Percentiles rank a stretch among this genome's conserved stretches.
Evolutionary conservation across 2,797 vertebrate genomes (phyloP).

Genomic region (Paratrypauchen microcephalus): DNA sequence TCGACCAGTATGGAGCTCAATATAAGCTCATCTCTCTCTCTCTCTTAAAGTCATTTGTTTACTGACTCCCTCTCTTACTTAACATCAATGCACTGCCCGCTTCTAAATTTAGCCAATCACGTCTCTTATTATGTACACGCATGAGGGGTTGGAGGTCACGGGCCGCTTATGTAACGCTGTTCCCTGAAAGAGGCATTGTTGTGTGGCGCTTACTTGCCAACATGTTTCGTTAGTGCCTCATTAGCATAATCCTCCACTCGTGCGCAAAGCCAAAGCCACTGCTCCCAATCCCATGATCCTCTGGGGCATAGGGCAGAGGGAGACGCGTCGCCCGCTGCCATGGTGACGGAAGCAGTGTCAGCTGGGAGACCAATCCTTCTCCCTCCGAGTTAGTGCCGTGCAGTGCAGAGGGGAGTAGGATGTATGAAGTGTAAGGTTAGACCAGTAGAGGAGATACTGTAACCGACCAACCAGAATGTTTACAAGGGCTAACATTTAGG

Average conservation of each 20-base stretch:
- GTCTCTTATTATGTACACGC: not conserved
- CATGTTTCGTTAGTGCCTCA: slow-evolving; percentile 42
- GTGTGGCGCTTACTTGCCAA: slow-evolving; percentile 23
- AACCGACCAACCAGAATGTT: too few species aligned
- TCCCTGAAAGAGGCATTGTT: slow-evolving; percentile 48
- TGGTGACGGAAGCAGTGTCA: slow-evolving; percentile 64
- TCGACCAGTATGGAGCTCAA: too few species aligned
- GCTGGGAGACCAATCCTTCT: slow-evolving; percentile 40
- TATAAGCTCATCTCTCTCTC: not conserved
- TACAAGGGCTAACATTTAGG: too few species aligned
- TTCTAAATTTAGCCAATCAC: slow-evolving; percentile 1
- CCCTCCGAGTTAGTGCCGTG: slow-evolving; percentile 22
- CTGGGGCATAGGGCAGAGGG: slow-evolving; percentile 19
- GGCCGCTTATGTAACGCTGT: slow-evolving; percentile 30
- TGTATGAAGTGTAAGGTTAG: too few species aligned
- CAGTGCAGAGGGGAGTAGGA: not conserved
- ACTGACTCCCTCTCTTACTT: not conserved
- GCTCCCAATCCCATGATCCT: slow-evolving; percentile 68
- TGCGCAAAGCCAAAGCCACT: slow-evolving; percentile 48
- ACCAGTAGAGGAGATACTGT: too few species aligned
- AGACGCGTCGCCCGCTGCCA: slow-evolving; percentile 50
- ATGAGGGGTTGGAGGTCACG: slow-evolving; percentile 19
- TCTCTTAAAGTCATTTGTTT: not conserved
- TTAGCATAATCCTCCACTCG: slow-evolving; percentile 67
- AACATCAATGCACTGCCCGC: too few species aligned